Conservation (phyloP, 2,797 vertebrate genomes). For the Furcifer pardalis region DNA sequence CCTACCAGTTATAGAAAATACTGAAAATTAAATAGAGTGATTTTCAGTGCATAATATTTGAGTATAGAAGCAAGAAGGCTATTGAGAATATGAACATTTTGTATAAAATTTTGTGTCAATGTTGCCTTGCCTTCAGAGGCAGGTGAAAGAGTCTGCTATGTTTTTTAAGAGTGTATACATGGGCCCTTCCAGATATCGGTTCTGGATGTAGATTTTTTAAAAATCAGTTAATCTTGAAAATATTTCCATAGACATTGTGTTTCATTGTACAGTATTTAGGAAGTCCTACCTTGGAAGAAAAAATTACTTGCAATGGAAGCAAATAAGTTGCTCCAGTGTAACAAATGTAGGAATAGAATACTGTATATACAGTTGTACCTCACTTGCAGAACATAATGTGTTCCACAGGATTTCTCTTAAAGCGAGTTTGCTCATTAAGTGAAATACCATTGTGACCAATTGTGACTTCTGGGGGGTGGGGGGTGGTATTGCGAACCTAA, state of each 20-base stretch:
- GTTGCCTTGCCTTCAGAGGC: neutral
- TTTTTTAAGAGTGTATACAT: neutral
- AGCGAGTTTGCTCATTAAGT: too few species aligned
- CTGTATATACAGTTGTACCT: too few species aligned
- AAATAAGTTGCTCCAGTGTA: neutral
- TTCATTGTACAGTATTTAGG: constrained; percentile 5
- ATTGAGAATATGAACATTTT: neutral
- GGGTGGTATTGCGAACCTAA: too few species aligned
- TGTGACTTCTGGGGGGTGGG: too few species aligned
- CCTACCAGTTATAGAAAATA: neutral
- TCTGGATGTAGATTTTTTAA: neutral
- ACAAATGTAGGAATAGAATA: neutral
- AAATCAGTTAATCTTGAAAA: constrained; percentile 4
- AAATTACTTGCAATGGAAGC: neutral
- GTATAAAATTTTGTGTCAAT: neutral
- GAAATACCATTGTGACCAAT: too few species aligned
- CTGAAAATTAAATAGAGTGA: neutral
- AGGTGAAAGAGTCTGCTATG: neutral
- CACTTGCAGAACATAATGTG: too few species aligned
- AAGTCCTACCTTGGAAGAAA: neutral
- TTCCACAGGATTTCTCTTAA: too few species aligned
- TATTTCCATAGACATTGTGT: too few species aligned
- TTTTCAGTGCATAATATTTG: neutral
- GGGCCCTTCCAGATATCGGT: too few species aligned
- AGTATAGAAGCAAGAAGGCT: neutral